Percentiles rank a stretch among this genome's conserved stretches.
Conservation (phyloP, 1,140 invertebrate genomes). For the Leptopilina boulardi region DNA sequence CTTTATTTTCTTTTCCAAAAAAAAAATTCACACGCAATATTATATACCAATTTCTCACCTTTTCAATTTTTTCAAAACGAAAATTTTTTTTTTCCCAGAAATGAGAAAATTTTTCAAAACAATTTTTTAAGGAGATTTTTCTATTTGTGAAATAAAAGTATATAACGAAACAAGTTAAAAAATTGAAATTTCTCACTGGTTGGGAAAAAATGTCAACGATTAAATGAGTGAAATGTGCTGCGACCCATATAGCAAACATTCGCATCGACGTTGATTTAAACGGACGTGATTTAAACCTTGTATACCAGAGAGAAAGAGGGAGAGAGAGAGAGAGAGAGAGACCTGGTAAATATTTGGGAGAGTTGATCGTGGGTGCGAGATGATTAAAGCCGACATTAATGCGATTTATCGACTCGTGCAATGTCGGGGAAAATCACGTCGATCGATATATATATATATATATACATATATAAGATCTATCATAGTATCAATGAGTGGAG, state of each 20-base stretch:
- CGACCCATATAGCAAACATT: conserved; percentile 5
- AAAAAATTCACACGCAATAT: background rate
- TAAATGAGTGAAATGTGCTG: background rate
- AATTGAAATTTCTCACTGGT: background rate
- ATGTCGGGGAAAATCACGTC: conserved; percentile 15
- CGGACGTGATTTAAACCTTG: background rate
- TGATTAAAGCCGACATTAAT: conserved; percentile 26
- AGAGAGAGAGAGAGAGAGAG: too few relatives aligned
- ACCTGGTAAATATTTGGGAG: conserved; percentile 28
- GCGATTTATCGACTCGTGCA: conserved; percentile 11
- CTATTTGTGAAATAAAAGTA: background rate
- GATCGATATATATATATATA: background rate
- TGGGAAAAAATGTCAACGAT: conserved; percentile 3
- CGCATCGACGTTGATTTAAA: conserved; percentile 15
- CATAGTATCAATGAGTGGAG: conserved; percentile 6
- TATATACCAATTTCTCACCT: background rate
- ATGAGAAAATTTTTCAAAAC: too few relatives aligned
- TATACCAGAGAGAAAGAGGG: too few relatives aligned
- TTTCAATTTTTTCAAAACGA: background rate
- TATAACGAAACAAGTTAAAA: background rate
- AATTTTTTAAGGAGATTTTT: too few relatives aligned
- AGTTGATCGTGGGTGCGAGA: conserved; percentile 18
- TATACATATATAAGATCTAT: too few relatives aligned
- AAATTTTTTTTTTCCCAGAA: background rate
- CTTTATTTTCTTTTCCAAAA: background rate